Evolutionary conservation across 2,888 invertebrate genomes (phyloP), one percentile per base, ranked within the genome.

Genomic region (Drosophila paucipuncta): DNA sequence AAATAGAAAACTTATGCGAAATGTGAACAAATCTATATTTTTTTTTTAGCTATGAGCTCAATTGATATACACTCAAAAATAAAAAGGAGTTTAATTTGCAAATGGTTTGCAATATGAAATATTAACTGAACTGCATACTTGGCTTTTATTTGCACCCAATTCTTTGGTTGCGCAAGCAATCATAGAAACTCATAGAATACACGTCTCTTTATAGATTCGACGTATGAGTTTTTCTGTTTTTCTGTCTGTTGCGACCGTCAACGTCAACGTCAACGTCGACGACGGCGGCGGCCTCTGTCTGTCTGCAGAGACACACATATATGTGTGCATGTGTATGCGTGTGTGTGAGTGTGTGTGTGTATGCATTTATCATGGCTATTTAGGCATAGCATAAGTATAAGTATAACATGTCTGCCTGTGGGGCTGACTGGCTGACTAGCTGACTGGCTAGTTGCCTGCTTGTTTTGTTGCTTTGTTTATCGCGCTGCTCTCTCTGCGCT

Each of bases 361-460:
- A 33, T 52, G 25, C 11, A 33, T 67, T 54, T 53, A 68, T 73
- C 58, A 73, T 75, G 61, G 80, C 71, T 78, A 79, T 73, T 75
- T 75, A 64, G 71, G 50, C 57, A 37, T 11, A 80, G 80, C 80
- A 80, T 78, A 80, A 71, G 76, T 71, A 80, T 78, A 78, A 71
- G 76, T 76, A 76, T 80, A 78, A 67, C 71, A 78, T 81, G 80
- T 76, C 78, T 81, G 81, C 28, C 58, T 76, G 43, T 67, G 68
- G 62, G 71, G 64, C 67, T 66, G 22, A 22, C 61, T 58, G 39
- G n/a, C 47, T 47, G 47, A 25, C 47, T 47, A 39, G 62, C 64
- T 66, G 30, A 31, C 55, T 68, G 55, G 30, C n/a, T 39, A 25
- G 50, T 28, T 28, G 50, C 28, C n/a, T 50, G 18, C 10, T 41